Percentiles rank a stretch among this genome's conserved stretches.
Conservation (phyloP, 2,113 vertebrate genomes). For the Istiophorus platypterus region DNA sequence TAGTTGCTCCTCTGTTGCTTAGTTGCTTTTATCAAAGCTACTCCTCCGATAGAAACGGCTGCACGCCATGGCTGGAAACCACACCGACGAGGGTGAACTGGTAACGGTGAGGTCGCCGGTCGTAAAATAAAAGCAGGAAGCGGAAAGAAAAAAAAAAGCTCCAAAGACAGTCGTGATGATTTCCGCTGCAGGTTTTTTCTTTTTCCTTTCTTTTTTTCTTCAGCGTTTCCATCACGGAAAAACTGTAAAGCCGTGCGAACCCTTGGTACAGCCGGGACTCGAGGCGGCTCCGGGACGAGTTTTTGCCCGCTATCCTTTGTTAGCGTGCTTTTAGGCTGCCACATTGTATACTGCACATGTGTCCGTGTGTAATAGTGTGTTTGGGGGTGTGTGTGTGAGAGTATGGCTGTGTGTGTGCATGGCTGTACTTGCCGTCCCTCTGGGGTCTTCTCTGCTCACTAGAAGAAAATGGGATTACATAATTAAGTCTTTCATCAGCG, state of each 20-base stretch:
- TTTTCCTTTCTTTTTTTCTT: no score
- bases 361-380: neutral
- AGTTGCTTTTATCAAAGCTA: no score
- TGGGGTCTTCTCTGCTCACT: constrained; percentile 54
- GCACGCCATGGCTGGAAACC: no score
- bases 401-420: neutral
- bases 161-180: no score
- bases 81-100: no score
- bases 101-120: no score
- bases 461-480: constrained; percentile 75
- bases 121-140: no score
- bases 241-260: neutral
- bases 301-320: constrained; percentile 21
- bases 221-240: rapidly evolving
- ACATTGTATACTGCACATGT: constrained; percentile 2
- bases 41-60: no score
- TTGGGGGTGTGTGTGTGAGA: neutral
- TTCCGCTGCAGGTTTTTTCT: no score
- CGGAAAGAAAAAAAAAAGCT: no score
- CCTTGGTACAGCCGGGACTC: neutral
- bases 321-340: constrained; percentile 22
- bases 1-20: no score
- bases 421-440: constrained; percentile 41
- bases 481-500: constrained; percentile 76
- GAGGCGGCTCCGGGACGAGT: constrained; percentile 1